Conservation (phyloP, 2,888 invertebrate genomes). For the Synanthedon formicaeformis region DNA sequence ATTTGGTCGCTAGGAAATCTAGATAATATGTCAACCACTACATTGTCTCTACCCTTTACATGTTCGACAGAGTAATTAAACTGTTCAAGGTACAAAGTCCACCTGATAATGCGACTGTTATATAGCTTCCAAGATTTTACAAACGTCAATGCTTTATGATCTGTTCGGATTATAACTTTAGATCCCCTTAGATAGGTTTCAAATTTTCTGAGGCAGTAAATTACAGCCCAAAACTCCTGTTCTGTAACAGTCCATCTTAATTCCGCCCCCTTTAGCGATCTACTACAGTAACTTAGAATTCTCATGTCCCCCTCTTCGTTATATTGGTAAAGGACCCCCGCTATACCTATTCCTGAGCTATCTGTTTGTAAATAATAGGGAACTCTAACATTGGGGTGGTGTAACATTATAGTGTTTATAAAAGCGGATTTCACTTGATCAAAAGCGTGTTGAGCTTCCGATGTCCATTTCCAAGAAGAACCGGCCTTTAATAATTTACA, state of each 20-base stretch:
- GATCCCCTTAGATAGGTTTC: slow-evolving; percentile 15
- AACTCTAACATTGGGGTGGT: slow-evolving; percentile 7
- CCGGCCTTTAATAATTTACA: slow-evolving; percentile 12
- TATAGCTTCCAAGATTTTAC: slow-evolving; percentile 13
- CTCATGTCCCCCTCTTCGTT: slow-evolving; percentile 5
- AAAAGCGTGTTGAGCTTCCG: slow-evolving; percentile 8
- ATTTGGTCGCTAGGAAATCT: too few species aligned
- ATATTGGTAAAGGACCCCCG: slow-evolving; percentile 12
- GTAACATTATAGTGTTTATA: slow-evolving; percentile 4
- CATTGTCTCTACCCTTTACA: too few species aligned
- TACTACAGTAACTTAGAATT: slow-evolving; percentile 12
- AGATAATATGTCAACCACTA: too few species aligned
- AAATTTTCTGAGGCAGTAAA: slow-evolving; percentile 12
- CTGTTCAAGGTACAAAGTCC: slow-evolving; percentile 13
- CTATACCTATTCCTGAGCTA: slow-evolving; percentile 9
- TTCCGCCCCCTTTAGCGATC: slow-evolving; percentile 7
- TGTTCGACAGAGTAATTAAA: slow-evolving; percentile 7
- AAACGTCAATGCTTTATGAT: slow-evolving; percentile 13
- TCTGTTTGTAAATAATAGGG: slow-evolving; percentile 14
- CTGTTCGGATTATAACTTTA: slow-evolving; percentile 11
- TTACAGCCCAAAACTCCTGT: slow-evolving; percentile 14
- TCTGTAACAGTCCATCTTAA: slow-evolving; percentile 15
- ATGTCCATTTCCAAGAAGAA: slow-evolving; percentile 7
- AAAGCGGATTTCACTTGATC: slow-evolving; percentile 9
- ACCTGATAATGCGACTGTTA: slow-evolving; percentile 10